Evolutionary conservation across 2,113 vertebrate genomes (phyloP), one percentile per base, ranked within the genome.

Genomic region (Drymodes brunneopygia): DNA sequence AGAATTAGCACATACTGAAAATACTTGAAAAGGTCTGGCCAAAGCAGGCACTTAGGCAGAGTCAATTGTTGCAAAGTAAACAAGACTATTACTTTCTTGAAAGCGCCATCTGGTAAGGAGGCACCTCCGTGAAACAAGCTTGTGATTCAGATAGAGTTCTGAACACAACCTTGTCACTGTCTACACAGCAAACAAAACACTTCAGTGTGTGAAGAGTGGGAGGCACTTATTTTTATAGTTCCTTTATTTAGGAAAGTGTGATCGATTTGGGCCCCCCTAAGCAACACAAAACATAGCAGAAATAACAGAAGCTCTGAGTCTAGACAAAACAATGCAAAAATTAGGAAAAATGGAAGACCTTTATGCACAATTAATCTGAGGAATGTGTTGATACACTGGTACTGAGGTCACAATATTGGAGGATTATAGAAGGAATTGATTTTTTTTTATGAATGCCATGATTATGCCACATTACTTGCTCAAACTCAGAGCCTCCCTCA

Each of bases 71-170:
- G 64, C 79, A 74, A 66, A 95, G 60, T 48, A 92, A 96, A 93
- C 60, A 88, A 85, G 75, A 90, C 88, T 83, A 92, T 86, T 31
- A 77, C 71, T 86, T 88, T 78, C 60, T 62, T 82, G 67, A 93
- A 88, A 94, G 67, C 40, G 77, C 65, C 71, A 80, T 72, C 75
- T 91, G 78, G 78, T 77, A 82, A 93, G 45, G 60, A 83, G 79
- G 54, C 56, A 94, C 54, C 66, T 62, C 58, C 44, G 58, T 47
- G 62, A 90, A 77, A 67, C 0, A 31, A 80, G 54, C 54, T 61
- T 27, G 20, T 18, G 19, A 83, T 74, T 81, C 36, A 47, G 62
- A 58, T 28, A 33, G n/a, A 36, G 44, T 58, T 62, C 75, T 81
- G 60, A 91, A 56, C 14, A 56, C 74, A 56, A n/a, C 15, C 74